Evolutionary conservation across 2,888 invertebrate genomes (phyloP).

Genomic region (Morpho helenor): DNA sequence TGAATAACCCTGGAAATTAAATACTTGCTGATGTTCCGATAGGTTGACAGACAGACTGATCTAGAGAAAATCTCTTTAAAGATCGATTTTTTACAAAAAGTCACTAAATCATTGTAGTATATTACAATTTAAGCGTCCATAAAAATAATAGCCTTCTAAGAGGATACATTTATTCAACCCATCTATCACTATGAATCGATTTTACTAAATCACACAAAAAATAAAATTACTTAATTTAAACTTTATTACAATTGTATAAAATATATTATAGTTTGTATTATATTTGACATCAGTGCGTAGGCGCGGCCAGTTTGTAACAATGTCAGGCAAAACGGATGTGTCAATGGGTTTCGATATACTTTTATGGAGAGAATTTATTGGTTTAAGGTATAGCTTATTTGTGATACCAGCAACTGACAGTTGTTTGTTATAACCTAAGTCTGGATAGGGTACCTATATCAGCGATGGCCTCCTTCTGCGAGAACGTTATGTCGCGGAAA

Average conservation of each 20-base stretch:
- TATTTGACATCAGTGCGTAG: slow-evolving; percentile 19
- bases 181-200: slow-evolving; percentile 39
- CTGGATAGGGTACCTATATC: too few species aligned
- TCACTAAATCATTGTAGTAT: neutral
- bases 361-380: slow-evolving; percentile 4
- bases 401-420: neutral
- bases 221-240: neutral
- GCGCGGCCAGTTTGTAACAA: slow-evolving; percentile 26
- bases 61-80: too few species aligned
- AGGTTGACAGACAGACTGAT: too few species aligned
- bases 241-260: slow-evolving; percentile 4
- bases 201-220: slow-evolving; percentile 28
- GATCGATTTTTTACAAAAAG: too few species aligned
- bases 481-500: too few species aligned
- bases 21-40: too few species aligned
- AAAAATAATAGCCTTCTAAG: slow-evolving; percentile 11
- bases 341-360: slow-evolving; percentile 18
- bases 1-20: too few species aligned
- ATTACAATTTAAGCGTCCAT: slow-evolving; percentile 9
- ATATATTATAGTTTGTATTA: slow-evolving; percentile 10
- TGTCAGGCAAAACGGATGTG: slow-evolving; percentile 24
- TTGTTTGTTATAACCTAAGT: neutral
- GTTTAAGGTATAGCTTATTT: neutral
- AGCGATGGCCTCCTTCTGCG: too few species aligned
- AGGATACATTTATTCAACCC: slow-evolving; percentile 16